phyloP scores from a whole-genome alignment of 2,113 vertebrate genomes.

The Platysteira castanea region DNA sequence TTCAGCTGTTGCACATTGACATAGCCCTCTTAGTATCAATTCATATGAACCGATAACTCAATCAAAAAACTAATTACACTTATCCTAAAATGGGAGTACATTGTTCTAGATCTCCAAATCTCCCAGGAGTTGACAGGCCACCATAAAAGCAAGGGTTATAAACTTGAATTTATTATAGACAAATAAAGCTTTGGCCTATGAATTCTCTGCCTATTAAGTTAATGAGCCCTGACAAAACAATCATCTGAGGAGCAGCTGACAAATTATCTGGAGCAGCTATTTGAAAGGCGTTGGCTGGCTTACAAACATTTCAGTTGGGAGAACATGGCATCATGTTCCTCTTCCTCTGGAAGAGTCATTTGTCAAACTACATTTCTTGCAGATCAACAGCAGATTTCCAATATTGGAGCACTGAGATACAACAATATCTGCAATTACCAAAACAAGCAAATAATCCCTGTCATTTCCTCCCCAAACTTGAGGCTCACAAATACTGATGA shows the following conservation, averaged over 20 bases:
- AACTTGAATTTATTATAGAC: background rate
- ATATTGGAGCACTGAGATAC: background rate
- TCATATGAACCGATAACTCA: background rate
- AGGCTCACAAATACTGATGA: background rate
- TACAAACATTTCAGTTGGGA: background rate
- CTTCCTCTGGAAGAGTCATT: background rate
- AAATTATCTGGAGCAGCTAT: slow-evolving; percentile 23
- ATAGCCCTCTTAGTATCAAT: background rate
- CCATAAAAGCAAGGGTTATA: background rate
- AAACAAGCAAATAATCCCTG: background rate
- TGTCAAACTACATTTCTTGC: background rate
- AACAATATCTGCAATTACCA: background rate
- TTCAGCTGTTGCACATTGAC: background rate
- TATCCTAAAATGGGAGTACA: background rate
- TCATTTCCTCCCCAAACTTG: background rate
- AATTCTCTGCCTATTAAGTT: slow-evolving; percentile 23
- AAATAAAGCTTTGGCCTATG: slow-evolving; percentile 21
- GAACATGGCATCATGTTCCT: background rate
- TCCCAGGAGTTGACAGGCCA: background rate
- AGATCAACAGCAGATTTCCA: background rate
- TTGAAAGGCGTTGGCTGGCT: background rate
- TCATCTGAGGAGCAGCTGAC: slow-evolving; percentile 7
- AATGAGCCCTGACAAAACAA: slow-evolving; percentile 49
- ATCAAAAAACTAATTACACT: background rate
- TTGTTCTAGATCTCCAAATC: background rate